Percentiles rank a stretch among this genome's conserved stretches.
Evolutionary conservation across 37 sponge, comb jelly and placozoan genomes (phyloP).

Genomic region (Spongia lamella): DNA sequence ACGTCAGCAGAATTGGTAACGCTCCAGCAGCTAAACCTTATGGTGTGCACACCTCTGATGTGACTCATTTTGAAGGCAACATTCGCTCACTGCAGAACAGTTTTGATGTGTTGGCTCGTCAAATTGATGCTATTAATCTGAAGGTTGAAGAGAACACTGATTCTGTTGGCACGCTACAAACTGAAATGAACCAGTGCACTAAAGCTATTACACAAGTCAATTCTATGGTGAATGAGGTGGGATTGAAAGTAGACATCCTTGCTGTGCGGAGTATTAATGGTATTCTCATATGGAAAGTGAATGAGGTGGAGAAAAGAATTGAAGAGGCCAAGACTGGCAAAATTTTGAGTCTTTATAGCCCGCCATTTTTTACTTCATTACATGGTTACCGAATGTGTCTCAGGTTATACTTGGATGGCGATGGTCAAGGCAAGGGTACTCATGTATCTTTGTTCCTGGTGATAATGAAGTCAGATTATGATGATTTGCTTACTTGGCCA

Average conservation of each 20-base stretch:
- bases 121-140: too few species aligned
- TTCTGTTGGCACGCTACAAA: too few species aligned
- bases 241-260: constrained; percentile 55
- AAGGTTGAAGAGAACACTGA: too few species aligned
- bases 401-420: constrained; percentile 59
- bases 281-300: constrained; percentile 62
- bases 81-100: too few species aligned
- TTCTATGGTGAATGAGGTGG: constrained; percentile 34
- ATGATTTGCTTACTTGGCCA: constrained; percentile 67
- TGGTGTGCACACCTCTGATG: too few species aligned
- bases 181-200: too few species aligned
- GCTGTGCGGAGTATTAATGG: constrained; percentile 52
- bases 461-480: constrained; percentile 65
- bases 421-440: constrained; percentile 60
- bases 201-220: too few species aligned
- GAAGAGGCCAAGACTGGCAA: constrained; percentile 49
- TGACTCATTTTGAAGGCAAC: too few species aligned
- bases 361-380: constrained; percentile 56
- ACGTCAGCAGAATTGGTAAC: too few species aligned
- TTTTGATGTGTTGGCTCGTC: too few species aligned
- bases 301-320: constrained; percentile 25
- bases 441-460: constrained; percentile 62
- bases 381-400: constrained; percentile 69
- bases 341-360: constrained; percentile 62
- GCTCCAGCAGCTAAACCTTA: too few species aligned